Evolutionary conservation across 2,113 vertebrate genomes (phyloP).

Genomic region (Chloebia gouldiae): DNA sequence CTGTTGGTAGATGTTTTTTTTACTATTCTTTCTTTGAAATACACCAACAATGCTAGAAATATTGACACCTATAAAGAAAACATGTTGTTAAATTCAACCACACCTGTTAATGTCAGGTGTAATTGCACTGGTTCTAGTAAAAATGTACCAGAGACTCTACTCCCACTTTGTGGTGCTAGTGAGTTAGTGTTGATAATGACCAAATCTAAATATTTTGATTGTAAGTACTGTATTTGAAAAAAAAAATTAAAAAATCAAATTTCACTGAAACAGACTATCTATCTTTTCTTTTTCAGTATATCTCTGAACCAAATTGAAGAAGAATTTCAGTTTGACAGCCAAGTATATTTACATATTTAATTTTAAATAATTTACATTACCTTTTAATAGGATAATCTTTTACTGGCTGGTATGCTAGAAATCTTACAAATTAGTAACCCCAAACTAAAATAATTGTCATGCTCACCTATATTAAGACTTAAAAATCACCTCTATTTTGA

Average conservation of each 20-base stretch:
- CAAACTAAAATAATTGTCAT: neutral
- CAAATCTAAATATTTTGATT: slow-evolving; percentile 4
- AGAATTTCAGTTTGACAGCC: neutral
- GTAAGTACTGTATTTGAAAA: neutral
- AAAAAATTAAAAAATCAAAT: neutral
- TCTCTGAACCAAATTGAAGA: neutral
- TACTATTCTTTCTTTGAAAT: neutral
- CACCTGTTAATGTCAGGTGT: neutral
- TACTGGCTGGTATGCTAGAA: neutral
- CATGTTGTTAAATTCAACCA: neutral
- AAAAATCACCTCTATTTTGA: neutral
- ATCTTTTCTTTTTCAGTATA: neutral
- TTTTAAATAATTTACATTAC: slow-evolving; percentile 21
- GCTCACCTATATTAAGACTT: neutral
- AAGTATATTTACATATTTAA: slow-evolving; percentile 2
- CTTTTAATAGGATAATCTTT: neutral
- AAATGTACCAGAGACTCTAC: neutral
- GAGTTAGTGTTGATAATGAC: slow-evolving; percentile 1
- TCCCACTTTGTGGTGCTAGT: slow-evolving; percentile 28
- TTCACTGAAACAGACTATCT: neutral
- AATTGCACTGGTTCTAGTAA: neutral
- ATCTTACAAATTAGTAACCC: neutral
- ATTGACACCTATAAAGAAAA: neutral
- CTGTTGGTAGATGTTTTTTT: neutral
- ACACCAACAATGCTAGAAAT: neutral